phyloP scores from a whole-genome alignment of 2,113 vertebrate genomes.

The Jacana jacana region DNA sequence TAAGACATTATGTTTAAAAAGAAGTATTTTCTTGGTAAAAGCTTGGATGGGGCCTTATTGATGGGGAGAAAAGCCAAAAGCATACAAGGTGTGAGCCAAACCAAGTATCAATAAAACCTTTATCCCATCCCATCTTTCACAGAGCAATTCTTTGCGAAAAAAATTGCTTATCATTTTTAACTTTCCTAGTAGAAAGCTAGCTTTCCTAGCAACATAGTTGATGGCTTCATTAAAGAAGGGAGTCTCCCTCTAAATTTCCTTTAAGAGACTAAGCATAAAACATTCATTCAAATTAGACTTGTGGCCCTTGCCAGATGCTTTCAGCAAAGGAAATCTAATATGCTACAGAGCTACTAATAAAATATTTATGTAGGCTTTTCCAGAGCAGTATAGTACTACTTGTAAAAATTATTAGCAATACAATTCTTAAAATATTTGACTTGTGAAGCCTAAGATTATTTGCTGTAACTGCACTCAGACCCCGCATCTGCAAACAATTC shows the following conservation, averaged over 20 bases:
- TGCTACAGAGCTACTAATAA: slow-evolving; percentile 66
- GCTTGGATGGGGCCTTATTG: not conserved
- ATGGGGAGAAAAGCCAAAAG: not conserved
- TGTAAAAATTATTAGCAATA: slow-evolving; percentile 52
- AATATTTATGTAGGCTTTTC: slow-evolving; percentile 71
- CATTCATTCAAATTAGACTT: slow-evolving; percentile 68
- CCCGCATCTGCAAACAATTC: not conserved
- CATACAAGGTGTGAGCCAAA: not conserved
- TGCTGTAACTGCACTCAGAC: not conserved
- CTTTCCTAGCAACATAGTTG: slow-evolving; percentile 15
- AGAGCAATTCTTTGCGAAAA: not conserved
- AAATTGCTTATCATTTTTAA: not conserved
- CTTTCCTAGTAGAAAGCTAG: slow-evolving; percentile 15
- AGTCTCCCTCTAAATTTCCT: slow-evolving; percentile 45
- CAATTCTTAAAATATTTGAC: not conserved
- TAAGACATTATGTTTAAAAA: not conserved
- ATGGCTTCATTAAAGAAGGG: slow-evolving; percentile 55
- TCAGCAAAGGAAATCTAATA: slow-evolving; percentile 64
- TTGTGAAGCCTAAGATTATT: not conserved
- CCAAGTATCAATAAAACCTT: not conserved
- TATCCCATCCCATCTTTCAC: not conserved
- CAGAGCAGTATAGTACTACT: slow-evolving; percentile 36
- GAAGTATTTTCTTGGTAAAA: not conserved
- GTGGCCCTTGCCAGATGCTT: slow-evolving; percentile 48
- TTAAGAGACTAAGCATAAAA: slow-evolving; percentile 60